Percentiles rank a stretch among this genome's conserved stretches.
These are phyloP conservation scores for Tachina lurida DNA, from an alignment of 2,888 invertebrate genomes.

Conservation along the genomic window DNA sequence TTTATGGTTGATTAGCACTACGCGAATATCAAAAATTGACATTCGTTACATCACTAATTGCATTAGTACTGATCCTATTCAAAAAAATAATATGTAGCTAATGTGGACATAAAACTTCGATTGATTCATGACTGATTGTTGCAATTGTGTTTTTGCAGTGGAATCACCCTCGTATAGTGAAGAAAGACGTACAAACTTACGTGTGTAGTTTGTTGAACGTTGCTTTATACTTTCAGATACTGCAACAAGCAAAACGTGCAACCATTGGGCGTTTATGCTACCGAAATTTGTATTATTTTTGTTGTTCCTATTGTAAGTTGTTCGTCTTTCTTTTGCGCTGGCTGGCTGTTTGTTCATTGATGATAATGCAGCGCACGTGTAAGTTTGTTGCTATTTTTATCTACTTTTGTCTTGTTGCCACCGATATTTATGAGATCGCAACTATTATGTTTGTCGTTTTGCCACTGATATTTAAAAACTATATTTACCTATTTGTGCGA, in stretches of 20 bases:
- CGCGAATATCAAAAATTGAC: no score
- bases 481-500: not conserved
- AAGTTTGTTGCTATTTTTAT: conserved; percentile 35
- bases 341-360: conserved; percentile 28
- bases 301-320: conserved; percentile 19
- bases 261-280: conserved; percentile 54
- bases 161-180: conserved; percentile 17
- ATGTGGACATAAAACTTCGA: no score
- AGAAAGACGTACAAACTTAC: not conserved
- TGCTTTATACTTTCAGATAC: conserved; percentile 22
- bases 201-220: conserved; percentile 29
- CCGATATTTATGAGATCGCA: conserved; percentile 42
- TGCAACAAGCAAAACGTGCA: conserved; percentile 65
- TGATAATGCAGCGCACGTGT: conserved; percentile 53
- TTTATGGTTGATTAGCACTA: no score
- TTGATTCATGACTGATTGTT: no score
- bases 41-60: no score
- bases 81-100: no score
- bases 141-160: not conserved
- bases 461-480: conserved; percentile 27
- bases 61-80: no score
- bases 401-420: conserved; percentile 37
- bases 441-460: conserved; percentile 29
- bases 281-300: conserved; percentile 48
- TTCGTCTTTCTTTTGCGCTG: conserved; percentile 5